Evolutionary conservation across 1,140 invertebrate genomes (phyloP).

Genomic region (Chrysopa pallens): DNA sequence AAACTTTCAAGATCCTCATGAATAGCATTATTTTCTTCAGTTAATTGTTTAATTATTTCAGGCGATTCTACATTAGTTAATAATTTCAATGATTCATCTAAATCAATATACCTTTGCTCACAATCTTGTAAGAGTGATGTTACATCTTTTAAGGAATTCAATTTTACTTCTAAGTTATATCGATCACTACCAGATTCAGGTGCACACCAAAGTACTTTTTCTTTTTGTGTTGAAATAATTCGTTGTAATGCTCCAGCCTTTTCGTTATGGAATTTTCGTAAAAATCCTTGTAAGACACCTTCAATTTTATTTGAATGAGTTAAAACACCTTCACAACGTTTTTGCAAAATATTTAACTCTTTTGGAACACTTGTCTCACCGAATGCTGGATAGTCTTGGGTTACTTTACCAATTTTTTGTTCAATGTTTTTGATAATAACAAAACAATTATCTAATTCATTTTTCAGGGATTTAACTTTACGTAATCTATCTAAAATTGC

Average conservation of each 20-base stretch:
- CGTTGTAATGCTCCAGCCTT: conserved; percentile 65
- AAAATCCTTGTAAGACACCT: conserved; percentile 55
- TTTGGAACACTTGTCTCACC: conserved; percentile 56
- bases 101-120: conserved; percentile 39
- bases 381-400: conserved; percentile 60
- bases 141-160: conserved; percentile 61
- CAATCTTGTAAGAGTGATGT: conserved; percentile 52
- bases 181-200: conserved; percentile 72
- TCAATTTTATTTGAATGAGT: conserved; percentile 64
- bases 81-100: conserved; percentile 45
- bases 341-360: conserved; percentile 58
- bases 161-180: conserved; percentile 85
- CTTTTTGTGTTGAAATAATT: conserved; percentile 57
- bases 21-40: conserved; percentile 41
- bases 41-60: conserved; percentile 40
- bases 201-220: conserved; percentile 84
- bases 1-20: conserved; percentile 48
- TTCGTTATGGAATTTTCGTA: conserved; percentile 77
- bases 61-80: conserved; percentile 46
- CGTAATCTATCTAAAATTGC: conserved; percentile 64
- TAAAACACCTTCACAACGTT: conserved; percentile 54
- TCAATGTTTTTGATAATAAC: conserved; percentile 48
- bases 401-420: conserved; percentile 48
- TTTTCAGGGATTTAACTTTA: conserved; percentile 49
- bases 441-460: conserved; percentile 42